Base-by-base conservation (phyloP, 2,113 vertebrate genomes). In the Acrocephalus kingi region DNA sequence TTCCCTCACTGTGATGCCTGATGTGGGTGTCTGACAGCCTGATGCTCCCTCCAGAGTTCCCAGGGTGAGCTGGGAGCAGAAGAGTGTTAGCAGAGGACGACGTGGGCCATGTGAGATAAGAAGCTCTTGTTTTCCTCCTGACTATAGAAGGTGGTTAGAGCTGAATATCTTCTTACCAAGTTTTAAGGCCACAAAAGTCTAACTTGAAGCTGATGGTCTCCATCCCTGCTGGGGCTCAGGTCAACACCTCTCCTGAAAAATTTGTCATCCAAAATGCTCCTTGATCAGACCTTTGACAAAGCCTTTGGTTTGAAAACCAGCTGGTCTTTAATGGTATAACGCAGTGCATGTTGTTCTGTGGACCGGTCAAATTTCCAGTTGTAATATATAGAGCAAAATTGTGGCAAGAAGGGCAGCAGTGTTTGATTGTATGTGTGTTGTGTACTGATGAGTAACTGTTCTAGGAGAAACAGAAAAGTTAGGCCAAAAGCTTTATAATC, bases 1-100 rank as follows among this genome's bases (percentile, higher is more conserved):
- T 64, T 37, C 37, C 25, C 55, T 83, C 0, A 0, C 31, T 52
- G 55, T 0, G 0, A 14, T 81, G 64, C 43, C 12, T 24, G 21
- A 9, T 61, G 16, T 2, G 13, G 69, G 33, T 24, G 19, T 86
- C 75, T 56, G 25, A 23, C 41, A 43, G 67, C 58, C 63, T 66
- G 83, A 21, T 69, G 37, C 56, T 75, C 54, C 16, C 46, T 51
- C 58, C 0, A 0, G 55, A 30, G 49, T 9, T 83, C 10, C 37
- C 35, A 61, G 62, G 68, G 72, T 1, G 7, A 83, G 16, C 18
- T 51, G 84, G 22, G 31, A 30, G 25, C 64, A 74, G 61, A 28
- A 28, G 41, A 27, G 33, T 5, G 19, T 76, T 56, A 46, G 58
- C 24, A 66, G 59, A 67, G 58, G 23, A 19, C 51, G 45, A 14